Percentiles rank a stretch among this genome's conserved stretches.
Conservation (phyloP, 1,140 invertebrate genomes). For the Andrena cerasifolii region DNA sequence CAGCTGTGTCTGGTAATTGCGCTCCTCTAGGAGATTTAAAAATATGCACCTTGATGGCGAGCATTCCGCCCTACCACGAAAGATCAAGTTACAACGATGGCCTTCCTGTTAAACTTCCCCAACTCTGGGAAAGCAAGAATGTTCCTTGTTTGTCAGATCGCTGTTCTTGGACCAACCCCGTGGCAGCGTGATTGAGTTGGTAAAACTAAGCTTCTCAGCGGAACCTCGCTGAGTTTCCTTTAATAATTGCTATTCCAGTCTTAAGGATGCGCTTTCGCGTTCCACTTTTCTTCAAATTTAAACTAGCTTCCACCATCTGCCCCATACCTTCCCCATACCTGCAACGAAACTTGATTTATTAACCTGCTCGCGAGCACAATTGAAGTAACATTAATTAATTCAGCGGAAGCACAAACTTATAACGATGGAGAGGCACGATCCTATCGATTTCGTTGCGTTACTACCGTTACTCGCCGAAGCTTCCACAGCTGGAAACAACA, state of each 20-base stretch:
- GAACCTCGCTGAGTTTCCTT: not conserved
- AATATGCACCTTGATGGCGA: slow-evolving; percentile 18
- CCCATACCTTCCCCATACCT: too few relatives aligned
- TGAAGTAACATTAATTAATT: too few relatives aligned
- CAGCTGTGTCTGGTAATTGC: slow-evolving; percentile 43
- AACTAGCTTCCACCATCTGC: not conserved
- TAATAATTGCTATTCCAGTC: slow-evolving; percentile 24
- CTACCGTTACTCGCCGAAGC: too few relatives aligned
- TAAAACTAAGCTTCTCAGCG: not conserved
- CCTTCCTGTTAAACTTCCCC: not conserved
- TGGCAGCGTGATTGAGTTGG: not conserved
- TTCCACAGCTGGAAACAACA: too few relatives aligned
- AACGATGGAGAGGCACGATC: too few relatives aligned
- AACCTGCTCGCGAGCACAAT: too few relatives aligned
- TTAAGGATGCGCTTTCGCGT: not conserved
- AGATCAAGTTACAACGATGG: slow-evolving; percentile 26
- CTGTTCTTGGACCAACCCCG: not conserved
- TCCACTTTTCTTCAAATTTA: not conserved
- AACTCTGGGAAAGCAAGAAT: not conserved
- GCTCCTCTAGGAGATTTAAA: slow-evolving; percentile 32
- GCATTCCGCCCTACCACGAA: not conserved
- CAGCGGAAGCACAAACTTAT: too few relatives aligned
- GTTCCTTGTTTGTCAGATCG: not conserved
- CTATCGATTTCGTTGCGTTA: too few relatives aligned
- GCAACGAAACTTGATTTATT: too few relatives aligned